Evolutionary conservation across 2,113 vertebrate species (phyloP), one percentile per base, ranked within the genome.

Genomic region (Naja naja): DNA sequence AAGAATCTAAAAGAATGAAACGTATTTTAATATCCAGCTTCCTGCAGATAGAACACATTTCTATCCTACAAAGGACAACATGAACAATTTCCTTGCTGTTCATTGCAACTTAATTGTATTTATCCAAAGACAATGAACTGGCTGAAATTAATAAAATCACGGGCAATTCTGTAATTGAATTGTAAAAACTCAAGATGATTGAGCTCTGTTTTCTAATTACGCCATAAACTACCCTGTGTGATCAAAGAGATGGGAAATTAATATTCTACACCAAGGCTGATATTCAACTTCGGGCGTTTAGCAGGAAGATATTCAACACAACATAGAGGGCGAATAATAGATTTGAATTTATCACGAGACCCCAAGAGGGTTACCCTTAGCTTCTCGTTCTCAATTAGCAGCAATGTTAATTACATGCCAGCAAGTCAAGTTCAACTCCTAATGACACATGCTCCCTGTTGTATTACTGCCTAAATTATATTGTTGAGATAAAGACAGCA

Each of bases 41-140:
- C 96, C 94, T 90, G 94, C 93, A 88, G 58, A 94, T 92, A 95
- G 89, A 92, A 92, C 91, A 94, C 95, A 95, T 94, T 92, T 69
- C 53, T 94, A 94, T 89, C 5, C 60, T 94, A 43, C 93, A 34
- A 39, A 58, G 52, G 94, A 89, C 0, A 0, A 95, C 92, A 54
- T 93, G 94, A 93, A 93, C 88, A 95, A 92, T 94, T 94, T 39
- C 86, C 90, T 93, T 92, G 53, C 69, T n/a, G 93, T 96, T 95
- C 95, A 52, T 53, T 88, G 56, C 55, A 90, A 95, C 94, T 93
- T 90, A 69, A 69, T 94, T 95, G 94, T 90, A 94, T 95, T 94
- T 89, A 91, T 91, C 74, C 74, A 90, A 96, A 95, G 88, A 47
- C 95, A 92, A 94, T 58, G 93, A 93, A 87, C 89, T 64, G 90